Evolutionary conservation across 2,888 invertebrate species (phyloP), one percentile per base, ranked within the genome.

Genomic region (Agrotis ipsilon): DNA sequence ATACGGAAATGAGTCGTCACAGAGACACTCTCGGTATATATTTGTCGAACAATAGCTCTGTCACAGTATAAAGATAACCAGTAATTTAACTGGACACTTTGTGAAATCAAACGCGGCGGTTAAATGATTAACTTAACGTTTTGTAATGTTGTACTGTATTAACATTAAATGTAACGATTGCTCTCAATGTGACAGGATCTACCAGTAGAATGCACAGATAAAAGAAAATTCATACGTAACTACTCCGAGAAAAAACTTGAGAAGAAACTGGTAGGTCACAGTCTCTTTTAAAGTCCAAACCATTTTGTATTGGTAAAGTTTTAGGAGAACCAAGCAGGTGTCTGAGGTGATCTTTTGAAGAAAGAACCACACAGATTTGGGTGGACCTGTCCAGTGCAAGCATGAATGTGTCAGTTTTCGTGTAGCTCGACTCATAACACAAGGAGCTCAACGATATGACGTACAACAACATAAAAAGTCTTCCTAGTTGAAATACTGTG

Each of bases 1-100:
- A 78, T 77, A 52, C 79, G 78, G 78, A 80, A 64, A 71, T 64
- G 57, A 71, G 54, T 58, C 61, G 80, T 80, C 66, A 79, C 58
- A 48, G 68, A 77, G 67, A 68, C 45, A 57, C 59, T 51, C n/a
- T 48, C 19, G 3, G 65, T 66, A 32, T 65, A 59, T 54, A 54
- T 61, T 66, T 55, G 60, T 61, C 49, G 65, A 70, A 80, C 80
- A 80, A 80, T 80, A 66, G 64, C 45, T 3, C 27, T n/a, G 43
- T 19, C 46, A 19, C 32, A 19, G 32, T 55, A 55, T 55, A 32
- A 32, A 32, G 14, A 32, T 55, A n/a, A 6, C 0, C 55, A 32
- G 55, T 55, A 55, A 11, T n/a, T 0, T 14, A 55, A 55, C 14
- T 14, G 32, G 14, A 14, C 3, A 2, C 3, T n/a, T n/a, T 55